Evolutionary conservation across 1,140 invertebrate species (phyloP).

Genomic region (Drosophila murphyi): DNA sequence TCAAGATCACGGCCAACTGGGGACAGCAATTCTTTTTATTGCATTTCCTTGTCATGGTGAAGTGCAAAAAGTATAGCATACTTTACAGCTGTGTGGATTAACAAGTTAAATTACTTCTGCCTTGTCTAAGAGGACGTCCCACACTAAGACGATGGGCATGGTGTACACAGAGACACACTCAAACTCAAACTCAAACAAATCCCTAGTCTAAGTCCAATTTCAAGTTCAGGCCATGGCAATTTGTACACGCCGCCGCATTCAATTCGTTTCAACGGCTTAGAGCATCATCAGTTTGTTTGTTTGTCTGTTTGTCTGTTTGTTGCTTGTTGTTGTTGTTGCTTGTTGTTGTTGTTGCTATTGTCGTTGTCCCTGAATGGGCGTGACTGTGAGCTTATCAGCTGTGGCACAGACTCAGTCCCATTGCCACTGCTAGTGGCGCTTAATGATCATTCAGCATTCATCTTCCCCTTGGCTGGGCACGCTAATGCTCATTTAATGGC

Average conservation of each 20-base stretch:
- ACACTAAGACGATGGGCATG: background rate
- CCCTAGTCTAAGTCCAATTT: conserved; percentile 34
- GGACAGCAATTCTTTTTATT: conserved; percentile 43
- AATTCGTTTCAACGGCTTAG: conserved; percentile 62
- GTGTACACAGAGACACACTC: background rate
- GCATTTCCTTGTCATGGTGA: conserved; percentile 36
- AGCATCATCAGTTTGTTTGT: conserved; percentile 14
- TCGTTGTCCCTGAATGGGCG: background rate
- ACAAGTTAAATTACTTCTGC: conserved; percentile 44
- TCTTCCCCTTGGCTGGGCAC: conserved; percentile 15
- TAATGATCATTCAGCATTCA: conserved; percentile 33
- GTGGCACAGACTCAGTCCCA: conserved; percentile 33
- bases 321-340: background rate
- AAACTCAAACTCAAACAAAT: background rate
- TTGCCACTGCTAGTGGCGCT: too few species aligned
- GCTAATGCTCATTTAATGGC: conserved; percentile 72
- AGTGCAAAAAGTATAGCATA: conserved; percentile 42
- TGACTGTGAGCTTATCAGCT: conserved; percentile 53
- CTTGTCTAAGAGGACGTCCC: conserved; percentile 18
- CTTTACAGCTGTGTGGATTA: conserved; percentile 36
- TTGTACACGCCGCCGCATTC: conserved; percentile 36
- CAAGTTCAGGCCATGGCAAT: conserved; percentile 40
- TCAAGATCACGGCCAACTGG: conserved; percentile 68
- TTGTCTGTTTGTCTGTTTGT: background rate
- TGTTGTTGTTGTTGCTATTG: background rate